Evolutionary conservation across 2,888 invertebrate species (phyloP).

Genomic region (Thera britannica): DNA sequence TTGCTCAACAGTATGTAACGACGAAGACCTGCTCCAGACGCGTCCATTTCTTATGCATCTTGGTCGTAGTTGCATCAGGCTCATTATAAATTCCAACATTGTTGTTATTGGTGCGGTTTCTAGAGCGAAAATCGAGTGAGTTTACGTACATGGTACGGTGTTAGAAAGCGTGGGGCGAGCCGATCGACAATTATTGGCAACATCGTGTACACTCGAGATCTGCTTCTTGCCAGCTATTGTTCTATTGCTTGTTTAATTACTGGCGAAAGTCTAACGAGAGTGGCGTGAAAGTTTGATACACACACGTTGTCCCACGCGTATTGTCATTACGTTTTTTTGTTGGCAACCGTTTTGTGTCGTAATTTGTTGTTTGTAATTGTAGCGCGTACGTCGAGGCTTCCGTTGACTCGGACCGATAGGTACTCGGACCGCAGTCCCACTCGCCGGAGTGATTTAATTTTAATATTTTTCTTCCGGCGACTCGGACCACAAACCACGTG

Average conservation of each 20-base stretch:
- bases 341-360: constrained; percentile 57
- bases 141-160: constrained; percentile 61
- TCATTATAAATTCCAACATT: constrained; percentile 39
- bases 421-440: no score
- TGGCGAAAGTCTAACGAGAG: constrained; percentile 81
- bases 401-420: no score
- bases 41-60: constrained; percentile 18
- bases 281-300: constrained; percentile 72
- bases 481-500: no score
- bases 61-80: constrained; percentile 43
- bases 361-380: constrained; percentile 60
- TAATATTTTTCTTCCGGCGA: no score
- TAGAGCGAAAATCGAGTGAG: constrained; percentile 59
- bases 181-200: constrained; percentile 78
- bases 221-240: constrained; percentile 75
- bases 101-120: constrained; percentile 48
- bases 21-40: neutral
- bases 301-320: constrained; percentile 64
- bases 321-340: constrained; percentile 59
- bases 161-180: constrained; percentile 81
- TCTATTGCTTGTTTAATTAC: constrained; percentile 79
- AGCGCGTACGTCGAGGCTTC: no score
- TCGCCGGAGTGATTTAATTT: no score
- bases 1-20: neutral
- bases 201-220: constrained; percentile 73